phyloP scores from a whole-genome alignment of 2,797 vertebrate genomes.

The Hyperoplus lanceolatus region DNA sequence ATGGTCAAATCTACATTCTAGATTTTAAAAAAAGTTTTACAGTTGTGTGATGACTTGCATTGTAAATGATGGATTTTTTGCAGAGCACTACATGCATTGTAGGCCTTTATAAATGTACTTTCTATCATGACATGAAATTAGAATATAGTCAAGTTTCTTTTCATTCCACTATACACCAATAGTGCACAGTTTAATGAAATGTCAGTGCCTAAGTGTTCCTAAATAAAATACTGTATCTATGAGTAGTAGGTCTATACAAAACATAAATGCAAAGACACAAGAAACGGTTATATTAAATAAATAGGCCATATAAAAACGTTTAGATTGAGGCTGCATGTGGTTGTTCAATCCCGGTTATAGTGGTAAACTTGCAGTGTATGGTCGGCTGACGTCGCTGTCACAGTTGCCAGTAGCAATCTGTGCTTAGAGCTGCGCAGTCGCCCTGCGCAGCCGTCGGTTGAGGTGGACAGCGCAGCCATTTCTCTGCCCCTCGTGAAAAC shows the following conservation, averaged over 20 bases:
- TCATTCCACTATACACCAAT: no score
- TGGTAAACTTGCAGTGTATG: background rate
- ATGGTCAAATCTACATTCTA: background rate
- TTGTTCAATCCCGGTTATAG: no score
- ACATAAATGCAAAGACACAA: no score
- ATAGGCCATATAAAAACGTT: no score
- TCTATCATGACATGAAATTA: background rate
- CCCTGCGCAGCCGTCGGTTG: conserved; percentile 83
- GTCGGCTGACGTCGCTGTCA: conserved; percentile 72
- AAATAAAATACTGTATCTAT: no score
- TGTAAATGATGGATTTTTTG: background rate
- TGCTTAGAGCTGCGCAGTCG: conserved; percentile 82
- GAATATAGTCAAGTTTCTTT: background rate
- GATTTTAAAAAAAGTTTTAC: background rate
- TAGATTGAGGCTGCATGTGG: no score
- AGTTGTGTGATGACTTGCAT: background rate
- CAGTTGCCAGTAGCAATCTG: conserved; percentile 74
- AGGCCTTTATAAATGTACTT: background rate
- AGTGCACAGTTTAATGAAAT: no score
- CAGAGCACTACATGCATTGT: background rate
- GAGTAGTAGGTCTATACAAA: no score
- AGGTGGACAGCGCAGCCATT: conserved; percentile 84
- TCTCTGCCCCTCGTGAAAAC: conserved; percentile 49
- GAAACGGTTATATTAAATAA: no score
- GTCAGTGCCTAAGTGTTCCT: no score